Base-by-base conservation (phyloP, 2,113 vertebrate genomes). In the Pithys albifrons region DNA sequence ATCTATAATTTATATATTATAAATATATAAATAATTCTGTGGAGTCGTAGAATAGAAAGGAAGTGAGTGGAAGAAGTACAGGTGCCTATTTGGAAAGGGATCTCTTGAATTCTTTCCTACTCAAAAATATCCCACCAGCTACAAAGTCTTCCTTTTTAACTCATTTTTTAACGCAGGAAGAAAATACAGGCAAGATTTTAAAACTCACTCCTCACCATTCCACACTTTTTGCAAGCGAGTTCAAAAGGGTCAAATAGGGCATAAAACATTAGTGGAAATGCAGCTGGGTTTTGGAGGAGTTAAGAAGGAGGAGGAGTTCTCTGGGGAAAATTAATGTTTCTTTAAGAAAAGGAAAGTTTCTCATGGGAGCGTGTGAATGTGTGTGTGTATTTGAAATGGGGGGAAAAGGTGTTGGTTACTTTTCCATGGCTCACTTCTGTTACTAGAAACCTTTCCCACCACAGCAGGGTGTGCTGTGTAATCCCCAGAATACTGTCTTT, bases 391-490 rank as follows among this genome's bases (percentile, higher is more conserved):
- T 77, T 93, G 35, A 87, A 84, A 67, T 6, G 64, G 19, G 10
- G 67, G 37, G 29, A 1, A 28, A 77, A 86, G 67, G 39, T 74
- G 72, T 41, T 89, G 73, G 64, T 91, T 89, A 59, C 45, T 80
- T 91, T 92, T 78, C 39, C 33, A 51, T 33, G 12, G 2, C 43
- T 95, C 59, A 25, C 11, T 94, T 84, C 73, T 87, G 24, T 64
- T 86, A 67, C 91, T 92, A 74, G 80, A 91, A 86, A 41, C 52
- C 65, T 88, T 92, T 81, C 91, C 84, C 48, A 80, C 51, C 52
- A 18, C 76, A 89, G 86, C 69, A 77, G 69, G 59, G 41, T 39
- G 71, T 61, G 76, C 54, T 59, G 14, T 55, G 18, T 77, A 87
- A 92, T 74, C 52, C 49, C 61, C 48, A 48, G 46, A 86, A 92